phyloP scores from a whole-genome alignment of 2,888 invertebrate genomes.

The Ophonus ardosiacus region DNA sequence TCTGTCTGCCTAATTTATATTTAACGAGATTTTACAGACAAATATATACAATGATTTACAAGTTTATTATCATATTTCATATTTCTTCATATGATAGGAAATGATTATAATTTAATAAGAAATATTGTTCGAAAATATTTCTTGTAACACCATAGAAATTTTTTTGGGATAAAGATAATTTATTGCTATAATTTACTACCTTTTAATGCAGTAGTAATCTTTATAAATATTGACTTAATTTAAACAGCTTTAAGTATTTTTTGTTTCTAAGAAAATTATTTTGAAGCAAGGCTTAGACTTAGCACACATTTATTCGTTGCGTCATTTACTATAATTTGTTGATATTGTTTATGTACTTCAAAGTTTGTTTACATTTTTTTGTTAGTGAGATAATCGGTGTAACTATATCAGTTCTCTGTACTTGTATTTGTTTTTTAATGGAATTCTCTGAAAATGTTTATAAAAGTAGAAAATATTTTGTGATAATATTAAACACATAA shows the following conservation, averaged over 20 bases:
- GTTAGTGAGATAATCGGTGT: no score
- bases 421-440: no score
- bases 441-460: no score
- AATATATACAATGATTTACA: not conserved
- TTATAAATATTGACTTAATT: slow-evolving; percentile 17
- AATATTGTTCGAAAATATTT: slow-evolving; percentile 6
- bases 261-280: not conserved
- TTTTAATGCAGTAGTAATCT: slow-evolving; percentile 19
- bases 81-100: not conserved
- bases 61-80: not conserved
- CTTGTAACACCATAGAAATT: not conserved
- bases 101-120: not conserved
- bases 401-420: no score
- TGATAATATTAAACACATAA: no score
- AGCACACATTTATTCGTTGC: not conserved
- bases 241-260: not conserved
- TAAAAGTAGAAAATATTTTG: no score
- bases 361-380: not conserved
- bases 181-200: slow-evolving; percentile 14
- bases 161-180: slow-evolving; percentile 5
- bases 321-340: not conserved
- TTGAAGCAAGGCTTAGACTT: not conserved
- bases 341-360: slow-evolving; percentile 1
- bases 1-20: not conserved
- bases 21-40: no score